A percentile compares a stretch with the other conserved stretches of the same genome.
Conservation (phyloP, 2,113 vertebrate genomes). For the human (Homo sapiens) region GRCh38 chr1:15633001-15633500, state of each 20-base stretch:
- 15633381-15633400: background rate
- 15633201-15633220: too few species aligned
- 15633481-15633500: slow-evolving; percentile 95
- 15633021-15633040: too few species aligned
- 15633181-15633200: too few species aligned
- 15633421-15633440: slow-evolving; percentile 83
- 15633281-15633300: background rate
- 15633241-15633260: background rate
- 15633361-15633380: background rate
- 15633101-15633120: too few species aligned
- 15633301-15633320: background rate
- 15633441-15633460: slow-evolving; percentile 95
- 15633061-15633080: too few species aligned
- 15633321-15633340: background rate
- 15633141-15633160: too few species aligned
- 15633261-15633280: background rate
- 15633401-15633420: background rate
- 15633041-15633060: too few species aligned
- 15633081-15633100: too few species aligned
- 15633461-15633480: slow-evolving; percentile 97
- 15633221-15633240: background rate
- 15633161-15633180: too few species aligned
- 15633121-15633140: too few species aligned
- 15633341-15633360: slow-evolving; percentile 4
- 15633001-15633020: too few species aligned